Base-by-base conservation (phyloP, 64 coral and sea anemone genomes). In the Platygyra sinensis region DNA sequence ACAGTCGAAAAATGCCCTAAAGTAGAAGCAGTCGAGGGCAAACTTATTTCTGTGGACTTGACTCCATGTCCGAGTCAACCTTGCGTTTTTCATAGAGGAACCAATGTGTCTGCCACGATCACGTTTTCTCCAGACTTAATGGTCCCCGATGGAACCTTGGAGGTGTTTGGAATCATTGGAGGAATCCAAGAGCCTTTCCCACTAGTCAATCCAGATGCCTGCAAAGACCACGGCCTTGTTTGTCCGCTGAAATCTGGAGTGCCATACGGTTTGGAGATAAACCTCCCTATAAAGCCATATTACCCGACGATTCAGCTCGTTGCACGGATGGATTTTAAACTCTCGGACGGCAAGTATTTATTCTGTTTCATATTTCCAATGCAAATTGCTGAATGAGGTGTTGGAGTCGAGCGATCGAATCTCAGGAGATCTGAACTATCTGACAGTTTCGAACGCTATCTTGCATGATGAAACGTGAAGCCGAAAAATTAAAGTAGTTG, bases 61-160 rank as follows among this genome's bases (percentile, higher is more conserved):
- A 60, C 20, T 4, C 89, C 89, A 2, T 90, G 88, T 52, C 33
- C 76, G 20, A 33, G 15, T 0, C 13, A 55, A n/a, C 88, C 88
- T 22, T 90, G 88, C 77, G 67, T 73, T 52, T 81, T 90, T 24
- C 36, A 82, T 19, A 90, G 72, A 81, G 88, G 88, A 61, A 51
- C 38, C 12, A 81, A 71, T 64, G 57, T 32, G 5, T 82, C 8
- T 20, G 31, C 29, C 13, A 82, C 42, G 0, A 36, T 82, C n/a
- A 55, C 16, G 33, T 90, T 90, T 52, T 74, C 15, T 30, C 78
- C 89, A 7, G 14, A n/a, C 2, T 78, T 73, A 33, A 11, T 8
- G 12, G 65, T 90, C 2, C 24, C 60, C 8, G 30, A 52, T 67
- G 89, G 27, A 30, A 90, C 62, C 19, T 10, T 80, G 12, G 22